Base-by-base conservation (phyloP, 2,888 invertebrate genomes). In the Sipha maydis region DNA sequence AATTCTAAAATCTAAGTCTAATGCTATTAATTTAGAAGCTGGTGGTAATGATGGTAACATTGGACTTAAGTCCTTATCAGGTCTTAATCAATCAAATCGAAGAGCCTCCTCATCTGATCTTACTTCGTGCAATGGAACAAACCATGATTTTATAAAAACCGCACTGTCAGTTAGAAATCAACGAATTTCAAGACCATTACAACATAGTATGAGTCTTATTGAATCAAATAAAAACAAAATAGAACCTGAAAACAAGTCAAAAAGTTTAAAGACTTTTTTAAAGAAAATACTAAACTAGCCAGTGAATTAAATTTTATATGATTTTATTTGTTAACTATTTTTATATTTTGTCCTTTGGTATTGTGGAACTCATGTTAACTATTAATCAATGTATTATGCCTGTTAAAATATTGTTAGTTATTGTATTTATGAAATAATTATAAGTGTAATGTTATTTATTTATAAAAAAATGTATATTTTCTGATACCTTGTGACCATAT, bases 1-100 rank as follows among this genome's bases (percentile, higher is more conserved):
- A 88, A 90, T 71, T 89, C 89, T 71, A 84, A 90, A 34, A 89
- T 77, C 84, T 34, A 85, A 89, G 69, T 77, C 67, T 54, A 85
- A 89, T 78, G 89, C 89, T 76, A 89, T 89, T 19, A 90, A 90
- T 80, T 80, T 89, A 93, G 67, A 93, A 93, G 90, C 92, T 92
- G 91, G 91, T 91, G 61, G 91, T 92, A 2, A 93, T 93, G 88
- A 91, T 92, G 92, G 92, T 31, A 91, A 90, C 0, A 91, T 91
- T 28, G 92, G 92, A 92, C 89, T 90, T 8, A 91, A 92, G 48
- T 92, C 92, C 67, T 92, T 93, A 90, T 92, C 92, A 90, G 92
- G 92, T 79, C 92, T 89, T 48, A 89, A 90, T 21, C 86, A 85
- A 71, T 61, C 54, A 25, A 85, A 77, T 41, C 91, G 90, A 89